These are phyloP conservation scores for Neodiprion fabricii DNA, from an alignment of 1,140 invertebrate genomes.

Conservation along the genomic window DNA sequence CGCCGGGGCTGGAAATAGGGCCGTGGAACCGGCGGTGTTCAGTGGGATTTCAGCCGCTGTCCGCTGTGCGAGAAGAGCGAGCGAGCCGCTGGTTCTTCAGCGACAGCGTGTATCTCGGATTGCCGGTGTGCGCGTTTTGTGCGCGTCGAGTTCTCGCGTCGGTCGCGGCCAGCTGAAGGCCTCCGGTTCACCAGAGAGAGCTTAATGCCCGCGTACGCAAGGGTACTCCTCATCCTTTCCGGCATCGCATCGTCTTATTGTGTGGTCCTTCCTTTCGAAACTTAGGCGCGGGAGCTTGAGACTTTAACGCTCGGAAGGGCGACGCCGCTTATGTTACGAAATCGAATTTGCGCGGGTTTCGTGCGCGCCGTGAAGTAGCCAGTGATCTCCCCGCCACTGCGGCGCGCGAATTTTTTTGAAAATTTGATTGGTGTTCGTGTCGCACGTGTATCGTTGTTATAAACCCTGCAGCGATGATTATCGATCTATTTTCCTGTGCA, in stretches of 20 bases:
- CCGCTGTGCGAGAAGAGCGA: background rate
- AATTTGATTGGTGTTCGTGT: too few species aligned
- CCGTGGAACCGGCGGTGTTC: background rate
- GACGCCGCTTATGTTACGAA: background rate
- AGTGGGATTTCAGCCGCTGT: conserved; percentile 4
- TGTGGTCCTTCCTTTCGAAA: background rate
- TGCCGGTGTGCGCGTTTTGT: background rate
- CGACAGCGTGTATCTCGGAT: background rate
- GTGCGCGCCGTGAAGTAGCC: too few species aligned
- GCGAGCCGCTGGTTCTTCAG: background rate
- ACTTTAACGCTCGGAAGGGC: background rate
- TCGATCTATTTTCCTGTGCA: too few species aligned
- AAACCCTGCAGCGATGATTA: too few species aligned
- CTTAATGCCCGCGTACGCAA: too few species aligned
- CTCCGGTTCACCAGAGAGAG: background rate
- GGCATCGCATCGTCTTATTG: background rate
- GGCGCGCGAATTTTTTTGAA: too few species aligned
- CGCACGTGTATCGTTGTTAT: too few species aligned
- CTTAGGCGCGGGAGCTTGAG: background rate
- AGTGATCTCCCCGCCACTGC: too few species aligned
- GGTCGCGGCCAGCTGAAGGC: background rate
- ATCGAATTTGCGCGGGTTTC: too few species aligned
- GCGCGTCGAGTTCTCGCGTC: background rate
- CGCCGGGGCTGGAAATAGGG: background rate
- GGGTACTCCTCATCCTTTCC: too few species aligned